Evolutionary conservation across 2,113 vertebrate species (phyloP).

Genomic region (Amphiprion ocellaris): DNA sequence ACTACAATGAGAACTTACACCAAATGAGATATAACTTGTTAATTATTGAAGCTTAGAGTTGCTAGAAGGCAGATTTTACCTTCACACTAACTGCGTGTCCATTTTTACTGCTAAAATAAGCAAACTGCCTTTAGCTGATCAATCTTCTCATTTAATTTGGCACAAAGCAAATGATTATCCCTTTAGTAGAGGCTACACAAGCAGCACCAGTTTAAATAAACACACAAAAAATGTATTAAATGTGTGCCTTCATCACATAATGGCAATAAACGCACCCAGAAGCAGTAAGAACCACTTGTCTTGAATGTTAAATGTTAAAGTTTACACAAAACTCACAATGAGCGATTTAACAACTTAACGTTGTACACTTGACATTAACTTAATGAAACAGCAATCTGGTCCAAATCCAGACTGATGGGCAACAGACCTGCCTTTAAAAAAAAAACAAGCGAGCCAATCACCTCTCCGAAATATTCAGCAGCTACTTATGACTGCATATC

Average conservation of each 20-base stretch:
- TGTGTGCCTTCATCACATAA: constrained; percentile 10
- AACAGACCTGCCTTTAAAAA: constrained; percentile 57
- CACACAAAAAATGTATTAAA: not conserved
- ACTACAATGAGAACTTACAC: too few species aligned
- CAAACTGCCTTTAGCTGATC: not conserved
- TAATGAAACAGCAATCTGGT: constrained; percentile 55
- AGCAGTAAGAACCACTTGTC: constrained; percentile 14
- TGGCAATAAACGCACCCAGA: constrained; percentile 26
- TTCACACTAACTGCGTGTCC: not conserved
- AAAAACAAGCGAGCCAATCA: constrained; percentile 20
- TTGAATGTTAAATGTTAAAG: constrained; percentile 44
- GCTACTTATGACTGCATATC: constrained; percentile 69
- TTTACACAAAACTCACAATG: constrained; percentile 51
- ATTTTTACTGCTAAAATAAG: not conserved
- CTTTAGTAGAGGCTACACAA: not conserved
- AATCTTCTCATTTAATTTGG: not conserved
- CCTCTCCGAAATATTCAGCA: constrained; percentile 65
- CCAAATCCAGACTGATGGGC: constrained; percentile 53
- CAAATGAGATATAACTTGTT: too few species aligned
- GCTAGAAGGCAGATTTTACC: not conserved
- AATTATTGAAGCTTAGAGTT: not conserved
- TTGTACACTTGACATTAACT: constrained; percentile 48
- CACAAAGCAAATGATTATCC: not conserved
- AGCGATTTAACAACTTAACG: constrained; percentile 37
- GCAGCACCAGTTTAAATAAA: not conserved